These are phyloP conservation scores for Acrocephalus scirpaceus DNA, from an alignment of 2,797 vertebrate species.

Conservation along the genomic window DNA sequence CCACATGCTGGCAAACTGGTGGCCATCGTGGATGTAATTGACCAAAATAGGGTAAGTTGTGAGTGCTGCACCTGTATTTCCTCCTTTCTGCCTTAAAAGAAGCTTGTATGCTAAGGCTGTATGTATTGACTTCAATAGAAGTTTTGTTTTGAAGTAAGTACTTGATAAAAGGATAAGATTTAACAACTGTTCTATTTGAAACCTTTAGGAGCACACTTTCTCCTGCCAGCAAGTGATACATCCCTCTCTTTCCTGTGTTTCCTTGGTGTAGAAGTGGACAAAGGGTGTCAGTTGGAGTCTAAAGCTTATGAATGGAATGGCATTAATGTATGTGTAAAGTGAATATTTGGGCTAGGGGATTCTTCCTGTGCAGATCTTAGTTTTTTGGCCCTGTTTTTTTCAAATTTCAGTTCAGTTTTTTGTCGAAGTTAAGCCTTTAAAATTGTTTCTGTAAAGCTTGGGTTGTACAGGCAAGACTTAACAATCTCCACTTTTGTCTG, in stretches of 20 bases:
- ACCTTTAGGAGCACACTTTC: not conserved
- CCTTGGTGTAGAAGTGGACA: not conserved
- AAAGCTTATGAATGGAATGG: not conserved
- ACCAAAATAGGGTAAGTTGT: constrained; percentile 90
- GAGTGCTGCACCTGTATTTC: rapidly evolving
- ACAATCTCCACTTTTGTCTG: rapidly evolving
- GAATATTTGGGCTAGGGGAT: not conserved
- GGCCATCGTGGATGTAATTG: constrained; percentile 95
- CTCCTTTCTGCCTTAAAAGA: not conserved
- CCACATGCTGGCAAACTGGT: constrained; percentile 94
- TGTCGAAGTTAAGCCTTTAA: not conserved
- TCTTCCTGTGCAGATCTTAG: not conserved
- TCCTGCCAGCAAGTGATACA: rapidly evolving
- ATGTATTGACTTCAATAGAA: not conserved
- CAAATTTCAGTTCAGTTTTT: not conserved
- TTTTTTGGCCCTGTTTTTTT: not conserved
- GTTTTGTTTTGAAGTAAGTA: not conserved
- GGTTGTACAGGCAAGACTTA: not conserved
- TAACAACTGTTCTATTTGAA: not conserved
- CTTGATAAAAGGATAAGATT: rapidly evolving
- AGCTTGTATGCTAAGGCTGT: rapidly evolving
- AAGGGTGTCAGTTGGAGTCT: not conserved
- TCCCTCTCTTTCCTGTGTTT: not conserved
- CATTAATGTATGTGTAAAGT: not conserved
- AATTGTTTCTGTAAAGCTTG: not conserved